Base-by-base conservation (phyloP, 2,113 vertebrate genomes). In the Centrocercus urophasianus region DNA sequence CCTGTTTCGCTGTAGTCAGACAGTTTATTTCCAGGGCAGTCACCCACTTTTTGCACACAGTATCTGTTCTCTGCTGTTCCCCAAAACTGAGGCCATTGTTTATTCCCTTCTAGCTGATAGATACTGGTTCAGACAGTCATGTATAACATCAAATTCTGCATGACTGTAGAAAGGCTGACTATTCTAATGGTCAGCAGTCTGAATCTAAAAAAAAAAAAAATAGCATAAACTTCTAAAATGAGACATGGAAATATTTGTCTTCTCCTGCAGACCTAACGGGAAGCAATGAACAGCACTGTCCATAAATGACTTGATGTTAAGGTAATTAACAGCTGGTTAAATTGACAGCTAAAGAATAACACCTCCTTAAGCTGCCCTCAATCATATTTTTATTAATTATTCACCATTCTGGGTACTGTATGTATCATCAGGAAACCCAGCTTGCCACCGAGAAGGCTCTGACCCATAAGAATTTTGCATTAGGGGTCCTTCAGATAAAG, bases 281-380 rank as follows among this genome's bases (percentile, higher is more conserved):
- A 15, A 61, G 7, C 25, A 83, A 13, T 20, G n/a, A 57, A 38
- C 2, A 56, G 2, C n/a, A 22, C 18, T 82, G 38, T 13, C 14
- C 36, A n/a, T 21, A 71, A 87, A 76, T 59, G 52, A 4, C 28
- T 52, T 48, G 22, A 40, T 54, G 50, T 16, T 87, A 36, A 27
- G 54, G n/a, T 85, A 87, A 91, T 76, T 72, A 91, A 56, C 74
- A 89, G 32, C 66, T 85, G 74, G 40, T 86, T 89, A 84, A 91
- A 89, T 57, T 78, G 74, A 72, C 65, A 52, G 34, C 43, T 75
- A 50, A 80, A 73, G 61, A 91, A 72, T 81, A 92, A 52, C n/a
- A 65, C 40, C 60, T 82, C 81, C 82, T 87, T 85, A 75, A 83
- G 82, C 6, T 83, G 17, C 17, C 12, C 13, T 87, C 10, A 65